These are phyloP conservation scores for Gymnarchus niloticus DNA, from an alignment of 2,113 vertebrate genomes.

Conservation along the genomic window DNA sequence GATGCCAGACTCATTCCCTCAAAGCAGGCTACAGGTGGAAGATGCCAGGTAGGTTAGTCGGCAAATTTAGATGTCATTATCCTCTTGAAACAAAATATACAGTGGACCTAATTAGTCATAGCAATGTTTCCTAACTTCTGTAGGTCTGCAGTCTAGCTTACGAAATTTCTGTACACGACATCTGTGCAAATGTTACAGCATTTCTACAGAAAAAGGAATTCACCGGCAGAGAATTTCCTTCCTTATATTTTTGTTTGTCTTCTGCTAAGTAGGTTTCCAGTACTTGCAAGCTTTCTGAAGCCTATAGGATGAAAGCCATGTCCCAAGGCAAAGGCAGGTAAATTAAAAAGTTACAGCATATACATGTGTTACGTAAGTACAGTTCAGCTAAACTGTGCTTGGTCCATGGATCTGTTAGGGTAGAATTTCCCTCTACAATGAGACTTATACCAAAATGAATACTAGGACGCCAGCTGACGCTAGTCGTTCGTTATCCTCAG, in stretches of 20 bases:
- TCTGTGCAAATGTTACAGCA: not conserved
- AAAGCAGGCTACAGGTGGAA: not conserved
- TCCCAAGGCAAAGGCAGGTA: not conserved
- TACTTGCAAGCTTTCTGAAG: not conserved
- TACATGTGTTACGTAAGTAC: not conserved
- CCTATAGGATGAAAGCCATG: not conserved
- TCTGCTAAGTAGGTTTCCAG: not conserved
- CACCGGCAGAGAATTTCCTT: not conserved
- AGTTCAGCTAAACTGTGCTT: not conserved
- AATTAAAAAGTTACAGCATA: not conserved
- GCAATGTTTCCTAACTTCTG: not conserved
- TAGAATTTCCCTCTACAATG: not conserved
- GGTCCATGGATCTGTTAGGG: not conserved
- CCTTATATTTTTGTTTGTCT: not conserved
- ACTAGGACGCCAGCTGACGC: not conserved
- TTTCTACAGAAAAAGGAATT: not conserved
- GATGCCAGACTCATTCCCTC: conserved; percentile 16
- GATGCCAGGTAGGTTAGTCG: not conserved
- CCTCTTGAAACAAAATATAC: not conserved
- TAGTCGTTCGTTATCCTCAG: not conserved
- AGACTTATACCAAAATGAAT: not conserved
- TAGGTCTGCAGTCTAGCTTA: not conserved
- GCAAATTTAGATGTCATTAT: not conserved
- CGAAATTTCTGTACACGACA: not conserved
- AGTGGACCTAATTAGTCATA: not conserved